Percentiles rank a stretch among this genome's conserved stretches.
Evolutionary conservation across 2,113 vertebrate genomes (phyloP).

Genomic region (Platanista minor): DNA sequence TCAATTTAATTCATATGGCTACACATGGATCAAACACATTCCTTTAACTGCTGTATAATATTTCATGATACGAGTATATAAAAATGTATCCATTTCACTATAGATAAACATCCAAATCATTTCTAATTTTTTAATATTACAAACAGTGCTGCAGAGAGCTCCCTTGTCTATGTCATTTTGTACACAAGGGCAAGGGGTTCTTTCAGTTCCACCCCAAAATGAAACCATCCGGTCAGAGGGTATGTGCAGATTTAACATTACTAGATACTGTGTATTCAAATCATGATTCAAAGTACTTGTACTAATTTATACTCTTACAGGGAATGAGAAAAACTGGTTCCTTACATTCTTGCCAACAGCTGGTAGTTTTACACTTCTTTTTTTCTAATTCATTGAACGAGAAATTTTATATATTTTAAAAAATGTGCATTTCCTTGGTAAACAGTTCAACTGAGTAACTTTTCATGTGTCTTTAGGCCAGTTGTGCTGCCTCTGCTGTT

Average conservation of each 20-base stretch:
- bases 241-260: neutral
- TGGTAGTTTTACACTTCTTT: neutral
- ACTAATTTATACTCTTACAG: neutral
- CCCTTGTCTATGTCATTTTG: neutral
- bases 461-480: neutral
- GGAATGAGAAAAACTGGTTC: neutral
- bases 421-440: neutral
- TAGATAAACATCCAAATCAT: neutral
- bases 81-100: neutral
- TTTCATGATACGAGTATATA: neutral
- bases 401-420: neutral
- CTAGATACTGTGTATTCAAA: neutral
- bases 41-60: neutral
- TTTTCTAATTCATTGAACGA: neutral
- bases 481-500: neutral
- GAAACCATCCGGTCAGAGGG: neutral
- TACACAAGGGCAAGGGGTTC: neutral
- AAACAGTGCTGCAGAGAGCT: neutral
- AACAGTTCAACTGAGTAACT: neutral
- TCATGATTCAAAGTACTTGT: neutral
- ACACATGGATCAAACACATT: neutral
- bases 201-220: neutral
- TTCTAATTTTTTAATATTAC: neutral
- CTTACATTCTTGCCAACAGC: neutral
- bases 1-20: neutral